Percentiles rank a stretch among this genome's conserved stretches.
Conservation (phyloP, 2,888 invertebrate species). For the Chrysopilus asiliformis region DNA sequence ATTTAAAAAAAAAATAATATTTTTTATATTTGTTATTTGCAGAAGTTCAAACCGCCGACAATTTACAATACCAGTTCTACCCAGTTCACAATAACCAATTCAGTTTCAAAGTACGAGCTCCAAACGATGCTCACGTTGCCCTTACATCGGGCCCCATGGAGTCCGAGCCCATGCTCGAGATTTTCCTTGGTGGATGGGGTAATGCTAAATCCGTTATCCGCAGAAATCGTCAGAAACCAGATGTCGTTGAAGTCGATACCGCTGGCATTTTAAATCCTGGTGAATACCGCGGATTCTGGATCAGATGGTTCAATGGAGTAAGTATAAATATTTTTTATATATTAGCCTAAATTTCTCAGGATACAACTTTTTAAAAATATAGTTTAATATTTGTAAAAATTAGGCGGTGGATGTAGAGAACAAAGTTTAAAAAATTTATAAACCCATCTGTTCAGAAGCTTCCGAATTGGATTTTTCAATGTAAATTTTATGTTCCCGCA, state of each 20-base stretch:
- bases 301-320: conserved; percentile 57
- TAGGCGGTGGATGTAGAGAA: too few relatives aligned
- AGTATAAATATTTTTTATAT: conserved; percentile 2
- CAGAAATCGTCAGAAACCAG: conserved; percentile 61
- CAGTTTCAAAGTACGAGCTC: conserved; percentile 64
- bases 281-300: conserved; percentile 74
- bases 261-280: conserved; percentile 56
- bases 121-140: conserved; percentile 76
- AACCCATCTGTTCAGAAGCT: too few relatives aligned
- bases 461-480: too few relatives aligned
- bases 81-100: conserved; percentile 55
- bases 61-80: conserved; percentile 69
- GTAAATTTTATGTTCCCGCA: too few relatives aligned
- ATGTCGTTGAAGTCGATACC: conserved; percentile 55
- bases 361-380: not conserved
- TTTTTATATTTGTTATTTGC: too few relatives aligned
- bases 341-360: not conserved
- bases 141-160: conserved; percentile 58
- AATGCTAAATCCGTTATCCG: conserved; percentile 75
- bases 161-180: conserved; percentile 66
- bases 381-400: too few relatives aligned
- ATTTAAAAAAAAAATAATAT: too few relatives aligned
- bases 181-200: conserved; percentile 81
- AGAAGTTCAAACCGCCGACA: conserved; percentile 69
- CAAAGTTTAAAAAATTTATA: too few relatives aligned